Percentiles rank a stretch among this genome's conserved stretches.
phyloP scores from a whole-genome alignment of 2,888 invertebrate species.

The Thymelicus sylvestris region DNA sequence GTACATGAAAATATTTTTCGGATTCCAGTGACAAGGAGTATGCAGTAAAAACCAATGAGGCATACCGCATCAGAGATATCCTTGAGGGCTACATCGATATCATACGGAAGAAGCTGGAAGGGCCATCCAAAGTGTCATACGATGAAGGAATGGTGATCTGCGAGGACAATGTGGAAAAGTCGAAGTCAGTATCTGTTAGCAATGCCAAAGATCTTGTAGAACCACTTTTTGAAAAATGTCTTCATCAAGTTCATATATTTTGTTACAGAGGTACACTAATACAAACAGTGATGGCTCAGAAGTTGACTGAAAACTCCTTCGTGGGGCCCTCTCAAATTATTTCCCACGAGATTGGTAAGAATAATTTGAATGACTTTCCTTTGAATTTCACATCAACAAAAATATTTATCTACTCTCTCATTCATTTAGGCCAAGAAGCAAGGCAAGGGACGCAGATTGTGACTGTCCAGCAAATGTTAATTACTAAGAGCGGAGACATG shows the following conservation, averaged over 20 bases:
- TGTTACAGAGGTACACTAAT: conserved; percentile 87
- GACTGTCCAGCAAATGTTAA: conserved; percentile 84
- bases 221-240: too few species aligned
- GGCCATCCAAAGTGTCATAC: conserved; percentile 91
- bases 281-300: conserved; percentile 80
- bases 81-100: conserved; percentile 99
- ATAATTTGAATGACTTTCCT: not conserved
- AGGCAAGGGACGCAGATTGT: conserved; percentile 61
- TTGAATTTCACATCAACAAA: not conserved
- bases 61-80: conserved; percentile 98
- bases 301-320: conserved; percentile 91
- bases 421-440: conserved; percentile 51
- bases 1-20: not conserved
- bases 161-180: conserved; percentile 95
- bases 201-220: too few species aligned
- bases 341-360: conserved; percentile 89
- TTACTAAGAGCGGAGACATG: conserved; percentile 91
- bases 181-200: conserved; percentile 86
- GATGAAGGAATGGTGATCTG: conserved; percentile 88
- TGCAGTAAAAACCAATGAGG: conserved; percentile 98
- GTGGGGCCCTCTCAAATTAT: conserved; percentile 96
- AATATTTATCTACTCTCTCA: not conserved
- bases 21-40: conserved; percentile 95
- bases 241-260: not conserved
- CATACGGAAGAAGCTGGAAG: conserved; percentile 96